phyloP scores from a whole-genome alignment of 2,797 vertebrate species.

The Carduelis carduelis region DNA sequence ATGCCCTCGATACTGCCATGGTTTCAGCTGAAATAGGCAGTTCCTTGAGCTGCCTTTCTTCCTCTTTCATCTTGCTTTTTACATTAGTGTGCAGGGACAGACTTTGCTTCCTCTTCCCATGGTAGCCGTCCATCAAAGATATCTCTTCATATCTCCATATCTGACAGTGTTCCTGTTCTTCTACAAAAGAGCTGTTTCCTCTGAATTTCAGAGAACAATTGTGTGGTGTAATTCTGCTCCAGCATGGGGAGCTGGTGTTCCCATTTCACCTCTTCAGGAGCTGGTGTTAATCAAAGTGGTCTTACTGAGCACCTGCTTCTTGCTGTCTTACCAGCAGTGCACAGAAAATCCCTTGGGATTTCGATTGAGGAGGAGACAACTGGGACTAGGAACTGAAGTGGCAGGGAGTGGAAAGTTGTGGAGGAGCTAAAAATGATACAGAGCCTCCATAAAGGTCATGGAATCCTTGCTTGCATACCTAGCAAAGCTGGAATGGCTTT shows the following conservation, averaged over 20 bases:
- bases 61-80: slow-evolving; percentile 10
- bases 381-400: neutral
- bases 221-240: neutral
- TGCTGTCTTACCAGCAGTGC: neutral
- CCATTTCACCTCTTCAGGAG: neutral
- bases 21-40: neutral
- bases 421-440: neutral
- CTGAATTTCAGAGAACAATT: neutral
- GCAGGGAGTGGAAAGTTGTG: neutral
- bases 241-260: neutral
- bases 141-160: neutral
- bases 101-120: slow-evolving; percentile 2
- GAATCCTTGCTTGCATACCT: slow-evolving; percentile 13
- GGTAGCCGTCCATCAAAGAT: neutral
- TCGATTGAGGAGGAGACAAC: neutral
- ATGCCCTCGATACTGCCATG: rapidly evolving
- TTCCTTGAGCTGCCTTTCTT: neutral
- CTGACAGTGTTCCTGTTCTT: neutral
- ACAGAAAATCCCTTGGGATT: slow-evolving; percentile 42
- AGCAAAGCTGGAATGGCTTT: slow-evolving; percentile 1
- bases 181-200: neutral
- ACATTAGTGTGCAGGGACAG: neutral
- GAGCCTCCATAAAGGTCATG: slow-evolving; percentile 31
- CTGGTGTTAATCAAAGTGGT: neutral
- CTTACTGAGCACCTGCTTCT: slow-evolving; percentile 16